phyloP scores from a whole-genome alignment of 30 jellyfish, hydroid and myxozoan genomes.

The Haliclystus octoradiatus region DNA sequence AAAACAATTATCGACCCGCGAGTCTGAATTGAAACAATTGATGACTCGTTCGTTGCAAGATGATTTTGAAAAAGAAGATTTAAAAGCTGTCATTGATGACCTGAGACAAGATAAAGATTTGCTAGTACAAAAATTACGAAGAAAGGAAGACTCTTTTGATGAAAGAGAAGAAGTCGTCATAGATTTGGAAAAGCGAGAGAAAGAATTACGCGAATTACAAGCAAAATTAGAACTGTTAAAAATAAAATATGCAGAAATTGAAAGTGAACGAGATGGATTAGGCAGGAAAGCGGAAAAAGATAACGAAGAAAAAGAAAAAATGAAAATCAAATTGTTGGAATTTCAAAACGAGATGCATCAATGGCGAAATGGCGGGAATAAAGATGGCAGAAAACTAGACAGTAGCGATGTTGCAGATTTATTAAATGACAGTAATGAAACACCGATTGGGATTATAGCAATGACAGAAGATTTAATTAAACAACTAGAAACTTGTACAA shows the following conservation, averaged over 20 bases:
- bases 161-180: slow-evolving; percentile 15
- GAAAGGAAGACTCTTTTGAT: slow-evolving; percentile 15
- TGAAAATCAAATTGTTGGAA: slow-evolving; percentile 4
- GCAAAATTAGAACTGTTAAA: background rate
- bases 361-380: slow-evolving; percentile 1
- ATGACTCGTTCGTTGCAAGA: background rate
- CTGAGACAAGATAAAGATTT: background rate
- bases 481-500: background rate
- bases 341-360: background rate
- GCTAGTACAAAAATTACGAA: background rate
- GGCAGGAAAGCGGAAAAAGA: slow-evolving; percentile 1
- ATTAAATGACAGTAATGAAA: background rate
- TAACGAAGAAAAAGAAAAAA: background rate
- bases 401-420: background rate
- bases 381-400: background rate
- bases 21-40: background rate
- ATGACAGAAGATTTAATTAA: background rate
- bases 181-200: slow-evolving; percentile 2
- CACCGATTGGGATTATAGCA: background rate
- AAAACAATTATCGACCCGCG: background rate
- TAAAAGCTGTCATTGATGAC: slow-evolving; percentile 12
- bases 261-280: background rate
- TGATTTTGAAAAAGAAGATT: slow-evolving; percentile 1
- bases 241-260: background rate
- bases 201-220: slow-evolving; percentile 1